phyloP scores from a whole-genome alignment of 1,140 invertebrate species.

The Leguminivora glycinivorella region DNA sequence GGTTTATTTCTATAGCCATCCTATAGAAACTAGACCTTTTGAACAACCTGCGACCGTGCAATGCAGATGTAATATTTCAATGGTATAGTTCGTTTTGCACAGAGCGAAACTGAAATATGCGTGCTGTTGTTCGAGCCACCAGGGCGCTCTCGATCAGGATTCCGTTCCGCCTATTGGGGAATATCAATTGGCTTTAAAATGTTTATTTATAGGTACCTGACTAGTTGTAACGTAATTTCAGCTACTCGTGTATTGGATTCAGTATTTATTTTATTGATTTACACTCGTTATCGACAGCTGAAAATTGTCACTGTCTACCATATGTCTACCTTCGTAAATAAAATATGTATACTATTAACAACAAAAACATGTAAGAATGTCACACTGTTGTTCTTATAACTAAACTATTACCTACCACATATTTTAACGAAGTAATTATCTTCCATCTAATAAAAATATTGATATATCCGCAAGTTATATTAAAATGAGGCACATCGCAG shows the following conservation, averaged over 20 bases:
- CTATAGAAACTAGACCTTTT: constrained; percentile 7
- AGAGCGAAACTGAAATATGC: constrained; percentile 40
- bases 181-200: constrained; percentile 44
- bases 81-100: constrained; percentile 29
- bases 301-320: too few species aligned
- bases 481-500: constrained; percentile 26
- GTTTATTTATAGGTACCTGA: not conserved
- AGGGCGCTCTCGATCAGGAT: constrained; percentile 41
- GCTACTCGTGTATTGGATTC: too few species aligned
- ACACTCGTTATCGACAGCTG: too few species aligned
- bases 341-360: too few species aligned
- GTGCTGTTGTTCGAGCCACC: constrained; percentile 33
- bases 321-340: too few species aligned
- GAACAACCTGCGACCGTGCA: constrained; percentile 16
- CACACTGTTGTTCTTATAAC: too few species aligned
- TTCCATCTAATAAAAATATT: not conserved
- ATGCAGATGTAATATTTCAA: constrained; percentile 40
- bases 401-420: too few species aligned
- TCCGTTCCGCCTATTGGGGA: constrained; percentile 32
- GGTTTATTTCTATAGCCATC: not conserved
- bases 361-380: too few species aligned
- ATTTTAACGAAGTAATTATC: not conserved
- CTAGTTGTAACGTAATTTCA: not conserved
- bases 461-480: constrained; percentile 14
- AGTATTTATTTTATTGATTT: too few species aligned